Percentiles rank a stretch among this genome's conserved stretches.
Evolutionary conservation across 2,797 vertebrate genomes (phyloP).

Genomic region (Pseudocheirus occidentalis): DNA sequence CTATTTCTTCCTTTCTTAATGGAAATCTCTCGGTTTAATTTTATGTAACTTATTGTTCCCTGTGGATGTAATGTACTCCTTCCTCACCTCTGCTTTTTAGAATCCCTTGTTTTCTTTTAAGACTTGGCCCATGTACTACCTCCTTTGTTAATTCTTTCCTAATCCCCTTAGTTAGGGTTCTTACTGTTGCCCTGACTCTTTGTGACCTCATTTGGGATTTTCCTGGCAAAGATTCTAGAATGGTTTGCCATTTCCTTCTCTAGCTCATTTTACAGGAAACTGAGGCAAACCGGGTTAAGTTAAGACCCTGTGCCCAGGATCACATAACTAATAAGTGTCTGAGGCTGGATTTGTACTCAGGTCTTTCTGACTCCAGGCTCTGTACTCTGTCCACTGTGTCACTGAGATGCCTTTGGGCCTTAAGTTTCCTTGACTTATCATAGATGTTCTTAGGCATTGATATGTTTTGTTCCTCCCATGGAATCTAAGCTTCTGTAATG

Average conservation of each 20-base stretch:
- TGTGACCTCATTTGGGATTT: background rate
- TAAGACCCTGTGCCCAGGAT: background rate
- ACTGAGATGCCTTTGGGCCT: background rate
- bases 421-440: background rate
- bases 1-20: background rate
- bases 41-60: background rate
- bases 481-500: background rate
- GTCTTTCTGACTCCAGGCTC: background rate
- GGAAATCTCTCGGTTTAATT: conserved; percentile 16
- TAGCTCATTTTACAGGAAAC: background rate
- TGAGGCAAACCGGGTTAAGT: background rate
- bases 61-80: background rate
- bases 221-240: background rate
- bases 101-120: background rate
- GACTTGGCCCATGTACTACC: background rate
- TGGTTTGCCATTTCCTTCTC: background rate
- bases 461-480: background rate
- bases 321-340: background rate
- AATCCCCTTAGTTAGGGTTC: background rate
- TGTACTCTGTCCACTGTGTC: background rate
- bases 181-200: background rate
- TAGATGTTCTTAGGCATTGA: background rate
- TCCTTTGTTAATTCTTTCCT: background rate
- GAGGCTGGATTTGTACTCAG: background rate
- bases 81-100: background rate